Percentiles rank a stretch among this genome's conserved stretches.
Conservation (phyloP, 2,113 vertebrate species). For the Plecotus auritus region DNA sequence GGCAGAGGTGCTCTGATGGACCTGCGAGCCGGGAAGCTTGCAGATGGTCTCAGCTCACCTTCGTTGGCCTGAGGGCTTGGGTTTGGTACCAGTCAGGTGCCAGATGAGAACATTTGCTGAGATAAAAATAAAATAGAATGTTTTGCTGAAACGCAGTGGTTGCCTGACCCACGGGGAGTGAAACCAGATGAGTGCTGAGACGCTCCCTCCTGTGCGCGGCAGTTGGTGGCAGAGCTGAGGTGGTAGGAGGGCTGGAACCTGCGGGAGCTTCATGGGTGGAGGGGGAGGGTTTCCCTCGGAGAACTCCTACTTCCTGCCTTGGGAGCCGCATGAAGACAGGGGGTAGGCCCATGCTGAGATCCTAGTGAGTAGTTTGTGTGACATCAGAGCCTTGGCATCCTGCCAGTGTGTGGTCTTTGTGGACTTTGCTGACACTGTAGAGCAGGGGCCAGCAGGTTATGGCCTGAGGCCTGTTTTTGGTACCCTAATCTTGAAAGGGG, state of each 20-base stretch:
- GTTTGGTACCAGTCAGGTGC: slow-evolving; percentile 29
- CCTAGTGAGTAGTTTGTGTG: background rate
- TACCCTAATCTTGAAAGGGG: background rate
- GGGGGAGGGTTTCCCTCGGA: background rate
- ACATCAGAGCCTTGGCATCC: background rate
- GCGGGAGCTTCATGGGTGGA: background rate
- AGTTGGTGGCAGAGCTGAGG: background rate
- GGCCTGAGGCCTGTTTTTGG: background rate
- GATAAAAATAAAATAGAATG: slow-evolving; percentile 58
- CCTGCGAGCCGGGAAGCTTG: background rate
- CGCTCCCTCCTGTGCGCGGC: background rate
- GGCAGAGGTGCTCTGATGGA: background rate
- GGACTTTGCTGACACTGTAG: background rate
- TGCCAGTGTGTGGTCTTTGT: background rate
- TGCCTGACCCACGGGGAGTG: background rate
- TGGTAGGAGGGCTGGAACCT: background rate
- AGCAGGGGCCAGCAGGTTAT: background rate
- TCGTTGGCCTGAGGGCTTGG: background rate
- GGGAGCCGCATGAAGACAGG: background rate
- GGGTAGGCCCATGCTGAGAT: background rate
- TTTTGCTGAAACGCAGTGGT: slow-evolving; percentile 13
- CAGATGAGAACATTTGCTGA: slow-evolving; percentile 45
- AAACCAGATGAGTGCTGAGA: background rate
- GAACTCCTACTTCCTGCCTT: background rate
- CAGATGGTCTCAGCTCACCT: background rate